A percentile compares a stretch with the other conserved stretches of the same genome.
Conservation (phyloP, 2,113 vertebrate genomes). For the Muscicapa adusta region DNA sequence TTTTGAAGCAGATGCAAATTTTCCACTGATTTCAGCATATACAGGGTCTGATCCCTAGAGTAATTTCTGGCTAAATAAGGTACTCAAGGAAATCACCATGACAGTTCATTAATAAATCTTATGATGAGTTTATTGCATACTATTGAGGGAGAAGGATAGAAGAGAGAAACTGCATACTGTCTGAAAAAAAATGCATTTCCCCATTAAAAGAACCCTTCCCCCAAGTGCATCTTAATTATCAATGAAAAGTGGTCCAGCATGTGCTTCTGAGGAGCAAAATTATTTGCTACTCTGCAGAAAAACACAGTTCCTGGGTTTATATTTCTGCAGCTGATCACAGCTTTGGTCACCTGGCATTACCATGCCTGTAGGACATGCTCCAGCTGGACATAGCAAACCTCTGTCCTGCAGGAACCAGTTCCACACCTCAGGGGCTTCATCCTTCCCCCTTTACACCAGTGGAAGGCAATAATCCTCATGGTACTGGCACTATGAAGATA, state of each 20-base stretch:
- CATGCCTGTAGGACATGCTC: not conserved
- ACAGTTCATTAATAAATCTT: slow-evolving; percentile 5
- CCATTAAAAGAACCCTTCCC: not conserved
- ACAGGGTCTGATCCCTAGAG: not conserved
- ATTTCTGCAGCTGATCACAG: not conserved
- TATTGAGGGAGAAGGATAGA: not conserved
- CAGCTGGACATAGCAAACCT: not conserved
- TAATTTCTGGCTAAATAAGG: slow-evolving; percentile 1
- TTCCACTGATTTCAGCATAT: not conserved
- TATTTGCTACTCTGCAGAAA: not conserved
- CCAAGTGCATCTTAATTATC: not conserved
- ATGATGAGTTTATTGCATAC: not conserved
- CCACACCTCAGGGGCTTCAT: not conserved
- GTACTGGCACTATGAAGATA: not conserved
- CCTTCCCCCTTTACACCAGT: not conserved
- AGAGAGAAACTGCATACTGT: not conserved
- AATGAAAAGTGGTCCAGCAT: not conserved
- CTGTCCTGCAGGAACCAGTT: not conserved
- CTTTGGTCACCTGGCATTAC: not conserved
- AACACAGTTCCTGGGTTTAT: not conserved
- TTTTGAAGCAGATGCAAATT: not conserved
- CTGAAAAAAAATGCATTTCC: not conserved
- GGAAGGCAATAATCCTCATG: not conserved
- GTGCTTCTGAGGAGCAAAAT: not conserved
- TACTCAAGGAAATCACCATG: not conserved